Conservation (phyloP, 2,888 invertebrate genomes). For the Teinopalpus imperialis region DNA sequence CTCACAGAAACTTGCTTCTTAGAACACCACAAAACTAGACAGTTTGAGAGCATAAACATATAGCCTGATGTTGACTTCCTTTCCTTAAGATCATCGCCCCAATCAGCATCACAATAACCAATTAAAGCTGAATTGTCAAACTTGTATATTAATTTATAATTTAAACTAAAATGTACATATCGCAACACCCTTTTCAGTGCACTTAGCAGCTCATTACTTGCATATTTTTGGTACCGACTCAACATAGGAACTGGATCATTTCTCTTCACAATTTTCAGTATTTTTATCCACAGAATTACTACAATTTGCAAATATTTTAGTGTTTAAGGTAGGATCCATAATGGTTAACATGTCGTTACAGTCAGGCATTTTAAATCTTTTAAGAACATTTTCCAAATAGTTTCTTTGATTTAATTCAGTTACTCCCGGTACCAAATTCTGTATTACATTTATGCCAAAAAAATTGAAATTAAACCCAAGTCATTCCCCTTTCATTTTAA, state of each 20-base stretch:
- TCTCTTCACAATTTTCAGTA: slow-evolving; percentile 27
- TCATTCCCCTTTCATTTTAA: slow-evolving; percentile 29
- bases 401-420: slow-evolving; percentile 27
- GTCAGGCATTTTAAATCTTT: slow-evolving; percentile 28
- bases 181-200: slow-evolving; percentile 27
- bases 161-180: slow-evolving; percentile 23
- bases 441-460: slow-evolving; percentile 29
- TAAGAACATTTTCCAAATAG: slow-evolving; percentile 28
- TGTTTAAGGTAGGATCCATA: slow-evolving; percentile 13
- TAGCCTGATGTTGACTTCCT: slow-evolving; percentile 35
- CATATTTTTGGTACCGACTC: slow-evolving; percentile 27
- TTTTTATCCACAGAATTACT: neutral
- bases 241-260: slow-evolving; percentile 26
- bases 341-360: slow-evolving; percentile 29
- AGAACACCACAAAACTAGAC: slow-evolving; percentile 32
- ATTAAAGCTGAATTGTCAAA: slow-evolving; percentile 25
- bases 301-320: slow-evolving; percentile 3
- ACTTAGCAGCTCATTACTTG: slow-evolving; percentile 22
- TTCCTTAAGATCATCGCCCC: slow-evolving; percentile 32
- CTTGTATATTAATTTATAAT: slow-evolving; percentile 30
- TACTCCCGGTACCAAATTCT: slow-evolving; percentile 25
- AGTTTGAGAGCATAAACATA: slow-evolving; percentile 30
- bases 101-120: slow-evolving; percentile 34
- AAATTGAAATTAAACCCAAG: slow-evolving; percentile 27
- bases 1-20: slow-evolving; percentile 34